Conservation (phyloP, 2,113 vertebrate species). For the Melospiza georgiana region DNA sequence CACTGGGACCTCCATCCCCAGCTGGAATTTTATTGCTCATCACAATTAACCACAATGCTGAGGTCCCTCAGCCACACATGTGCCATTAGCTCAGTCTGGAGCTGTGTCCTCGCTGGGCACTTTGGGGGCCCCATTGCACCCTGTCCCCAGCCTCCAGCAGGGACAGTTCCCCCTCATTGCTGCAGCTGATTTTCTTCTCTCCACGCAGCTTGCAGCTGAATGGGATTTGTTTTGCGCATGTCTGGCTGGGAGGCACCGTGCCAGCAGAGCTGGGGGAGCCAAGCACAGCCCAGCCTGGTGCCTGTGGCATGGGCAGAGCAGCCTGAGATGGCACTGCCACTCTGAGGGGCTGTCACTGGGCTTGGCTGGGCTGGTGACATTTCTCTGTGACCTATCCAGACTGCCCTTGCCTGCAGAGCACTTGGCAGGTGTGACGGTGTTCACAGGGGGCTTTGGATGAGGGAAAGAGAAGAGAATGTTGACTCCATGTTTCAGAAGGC, state of each 20-base stretch:
- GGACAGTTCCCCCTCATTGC: background rate
- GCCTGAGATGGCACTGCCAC: background rate
- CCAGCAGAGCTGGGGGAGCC: background rate
- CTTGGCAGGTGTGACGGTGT: too few species aligned
- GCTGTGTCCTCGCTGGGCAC: background rate
- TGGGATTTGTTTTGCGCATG: conserved; percentile 12
- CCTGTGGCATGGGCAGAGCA: background rate
- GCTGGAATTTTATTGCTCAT: conserved; percentile 61
- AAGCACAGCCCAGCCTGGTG: background rate
- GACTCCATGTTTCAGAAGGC: too few species aligned
- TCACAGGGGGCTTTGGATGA: too few species aligned
- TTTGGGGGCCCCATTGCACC: background rate
- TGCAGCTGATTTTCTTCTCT: conserved; percentile 1
- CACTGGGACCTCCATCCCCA: conserved; percentile 17
- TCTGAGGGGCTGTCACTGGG: background rate
- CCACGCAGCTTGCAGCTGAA: background rate
- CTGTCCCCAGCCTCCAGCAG: background rate
- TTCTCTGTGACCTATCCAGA: fast-evolving
- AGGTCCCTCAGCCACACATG: background rate
- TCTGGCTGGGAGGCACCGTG: background rate
- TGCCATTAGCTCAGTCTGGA: conserved; percentile 11
- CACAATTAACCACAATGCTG: background rate
- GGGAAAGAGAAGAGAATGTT: too few species aligned
- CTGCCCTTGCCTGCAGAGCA: background rate
- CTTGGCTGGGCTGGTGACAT: background rate